Base-by-base conservation (phyloP, 2,113 vertebrate genomes). In the Pao palembangensis region DNA sequence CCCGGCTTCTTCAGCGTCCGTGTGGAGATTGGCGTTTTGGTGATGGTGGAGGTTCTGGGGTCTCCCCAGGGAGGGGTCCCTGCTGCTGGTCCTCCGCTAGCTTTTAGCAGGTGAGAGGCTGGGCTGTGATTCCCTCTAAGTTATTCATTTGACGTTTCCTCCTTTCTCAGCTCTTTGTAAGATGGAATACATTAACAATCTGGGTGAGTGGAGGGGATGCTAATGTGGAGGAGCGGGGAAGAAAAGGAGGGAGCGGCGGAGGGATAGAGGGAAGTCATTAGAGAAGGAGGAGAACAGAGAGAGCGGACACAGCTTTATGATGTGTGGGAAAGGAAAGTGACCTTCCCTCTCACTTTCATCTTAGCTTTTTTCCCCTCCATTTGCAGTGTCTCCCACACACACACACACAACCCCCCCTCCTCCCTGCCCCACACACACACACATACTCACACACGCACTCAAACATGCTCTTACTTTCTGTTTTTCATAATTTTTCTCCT, bases 91-190 rank as follows among this genome's bases (percentile, higher is more conserved):
- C 47, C 75, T 85, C 72, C 73, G 84, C 80, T 79, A 80, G 82
- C 79, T 88, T 82, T 85, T 85, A 85, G 84, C 75, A 85, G 87
- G 85, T 86, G 86, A 88, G 82, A 78, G 79, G 81, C 70, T 14
- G 20, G 51, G 69, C 73, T 28, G 63, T 79, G 81, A 85, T 87
- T 86, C 69, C 63, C 68, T 62, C 75, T 83, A 78, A 86, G 79
- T 85, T 85, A 86, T 87, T 89, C 75, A 86, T 87, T 76, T 86
- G 81, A 86, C 67, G 80, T 81, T 84, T 73, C 82, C 58, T 83
- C 79, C 77, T 69, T 75, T 77, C 74, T 79, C 78, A 70, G 83
- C 79, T 82, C 80, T 83, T 80, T 83, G 80, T 83, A 79, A 82
- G 71, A 75, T 75, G 64, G 83, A 89, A 87, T 87, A 87, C 82